Evolutionary conservation across 1,140 invertebrate species (phyloP).

Genomic region (Orchestia grillus): DNA sequence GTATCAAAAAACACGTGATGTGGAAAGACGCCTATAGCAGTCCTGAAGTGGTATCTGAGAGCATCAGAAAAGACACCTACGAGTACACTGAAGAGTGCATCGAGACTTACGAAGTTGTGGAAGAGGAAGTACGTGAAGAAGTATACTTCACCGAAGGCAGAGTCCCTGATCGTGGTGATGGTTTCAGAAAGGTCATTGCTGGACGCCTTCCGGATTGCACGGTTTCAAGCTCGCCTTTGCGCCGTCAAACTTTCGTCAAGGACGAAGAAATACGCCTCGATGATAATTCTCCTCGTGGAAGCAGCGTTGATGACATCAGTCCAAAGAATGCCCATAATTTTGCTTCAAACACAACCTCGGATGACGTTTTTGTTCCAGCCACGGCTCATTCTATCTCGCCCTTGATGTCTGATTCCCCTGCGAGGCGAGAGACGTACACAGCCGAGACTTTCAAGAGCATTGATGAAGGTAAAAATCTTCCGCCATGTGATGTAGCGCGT

Average conservation of each 20-base stretch:
- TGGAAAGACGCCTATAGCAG: not conserved
- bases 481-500: conserved; percentile 17
- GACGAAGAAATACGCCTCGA: not conserved
- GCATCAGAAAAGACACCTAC: not conserved
- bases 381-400: not conserved
- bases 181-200: not conserved
- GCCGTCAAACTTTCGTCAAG: conserved; percentile 43
- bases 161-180: not conserved
- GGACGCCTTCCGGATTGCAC: conserved; percentile 28
- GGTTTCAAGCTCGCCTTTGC: not conserved
- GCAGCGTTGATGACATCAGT: not conserved
- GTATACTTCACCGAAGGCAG: not conserved
- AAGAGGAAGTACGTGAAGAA: not conserved
- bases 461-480: conserved; percentile 20
- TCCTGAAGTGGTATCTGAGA: not conserved
- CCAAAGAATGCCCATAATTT: not conserved
- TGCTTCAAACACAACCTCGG: not conserved
- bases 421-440: conserved; percentile 23
- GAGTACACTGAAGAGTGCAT: not conserved
- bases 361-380: not conserved
- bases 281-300: not conserved
- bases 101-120: not conserved
- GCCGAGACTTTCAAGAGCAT: conserved; percentile 36
- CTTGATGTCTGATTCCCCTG: not conserved
- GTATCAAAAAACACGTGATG: conserved; percentile 14